Percentiles rank a stretch among this genome's conserved stretches.
Evolutionary conservation across 1,140 invertebrate species (phyloP).

Genomic region (Drosophila carrolli): DNA sequence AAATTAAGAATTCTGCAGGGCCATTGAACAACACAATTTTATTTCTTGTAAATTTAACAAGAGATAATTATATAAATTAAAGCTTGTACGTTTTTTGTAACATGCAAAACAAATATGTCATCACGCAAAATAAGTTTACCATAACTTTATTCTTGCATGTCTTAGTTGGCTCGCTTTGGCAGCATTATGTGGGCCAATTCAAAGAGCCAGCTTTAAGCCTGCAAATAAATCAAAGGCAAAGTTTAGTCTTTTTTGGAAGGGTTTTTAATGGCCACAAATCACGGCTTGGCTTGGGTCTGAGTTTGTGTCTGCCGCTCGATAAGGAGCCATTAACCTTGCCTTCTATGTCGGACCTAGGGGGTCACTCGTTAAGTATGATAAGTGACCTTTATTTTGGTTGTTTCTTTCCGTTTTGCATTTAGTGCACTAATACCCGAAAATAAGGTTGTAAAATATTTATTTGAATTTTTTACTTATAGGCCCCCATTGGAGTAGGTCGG

Average conservation of each 20-base stretch:
- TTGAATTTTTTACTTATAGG: not conserved
- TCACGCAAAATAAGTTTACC: slow-evolving; percentile 62
- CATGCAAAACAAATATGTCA: slow-evolving; percentile 62
- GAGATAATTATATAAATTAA: slow-evolving; percentile 3
- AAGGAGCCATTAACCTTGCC: slow-evolving; percentile 42
- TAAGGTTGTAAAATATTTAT: slow-evolving; percentile 32
- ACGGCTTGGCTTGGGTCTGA: slow-evolving; percentile 50
- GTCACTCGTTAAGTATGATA: slow-evolving; percentile 64
- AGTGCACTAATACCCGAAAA: slow-evolving; percentile 1
- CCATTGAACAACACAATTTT: not conserved
- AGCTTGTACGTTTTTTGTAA: not conserved
- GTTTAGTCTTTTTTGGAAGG: slow-evolving; percentile 48
- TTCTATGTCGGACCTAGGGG: slow-evolving; percentile 8
- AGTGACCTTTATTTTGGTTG: slow-evolving; percentile 56
- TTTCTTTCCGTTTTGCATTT: slow-evolving; percentile 52
- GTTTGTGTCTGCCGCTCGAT: slow-evolving; percentile 45
- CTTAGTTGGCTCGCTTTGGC: slow-evolving; percentile 41
- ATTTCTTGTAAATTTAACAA: not conserved
- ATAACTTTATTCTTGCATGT: slow-evolving; percentile 78
- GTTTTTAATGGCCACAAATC: slow-evolving; percentile 76
- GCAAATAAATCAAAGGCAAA: slow-evolving; percentile 73
- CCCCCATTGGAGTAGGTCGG: not conserved
- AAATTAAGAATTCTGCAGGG: slow-evolving; percentile 4
- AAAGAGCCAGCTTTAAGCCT: slow-evolving; percentile 11
- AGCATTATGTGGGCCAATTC: slow-evolving; percentile 29